phyloP scores from a whole-genome alignment of 2,888 invertebrate genomes.

The Synergus gifuensis region DNA sequence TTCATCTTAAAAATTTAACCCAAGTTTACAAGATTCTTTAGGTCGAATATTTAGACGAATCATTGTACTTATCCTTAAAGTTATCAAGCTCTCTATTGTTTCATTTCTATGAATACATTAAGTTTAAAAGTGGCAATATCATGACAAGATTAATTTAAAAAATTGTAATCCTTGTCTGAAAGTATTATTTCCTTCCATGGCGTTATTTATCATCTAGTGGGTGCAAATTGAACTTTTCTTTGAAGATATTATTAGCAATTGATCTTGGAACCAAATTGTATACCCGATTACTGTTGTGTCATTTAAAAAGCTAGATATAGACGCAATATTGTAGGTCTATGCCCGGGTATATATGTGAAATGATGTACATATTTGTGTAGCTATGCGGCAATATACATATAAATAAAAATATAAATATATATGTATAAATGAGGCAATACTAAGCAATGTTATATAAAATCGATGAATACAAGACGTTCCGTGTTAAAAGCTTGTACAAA shows the following conservation, averaged over 20 bases:
- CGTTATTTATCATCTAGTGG: conserved; percentile 11
- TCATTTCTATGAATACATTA: neutral
- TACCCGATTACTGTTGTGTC: conserved; percentile 29
- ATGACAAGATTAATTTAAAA: conserved; percentile 16
- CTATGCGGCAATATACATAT: conserved; percentile 40
- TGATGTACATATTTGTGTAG: conserved; percentile 41
- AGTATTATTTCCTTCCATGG: conserved; percentile 12
- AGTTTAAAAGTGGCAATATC: neutral
- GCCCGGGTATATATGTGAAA: conserved; percentile 34
- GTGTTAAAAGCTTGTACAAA: conserved; percentile 61
- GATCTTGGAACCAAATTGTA: conserved; percentile 33
- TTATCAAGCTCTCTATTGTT: conserved; percentile 27
- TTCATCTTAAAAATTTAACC: neutral
- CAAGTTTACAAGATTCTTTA: neutral
- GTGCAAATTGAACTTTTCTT: conserved; percentile 10
- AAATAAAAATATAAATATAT: conserved; percentile 44
- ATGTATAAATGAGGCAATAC: conserved; percentile 34
- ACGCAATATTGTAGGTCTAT: conserved; percentile 10
- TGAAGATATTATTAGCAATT: conserved; percentile 31
- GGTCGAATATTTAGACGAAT: neutral
- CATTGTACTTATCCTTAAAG: conserved; percentile 23
- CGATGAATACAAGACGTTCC: conserved; percentile 48
- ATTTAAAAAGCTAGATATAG: conserved; percentile 22
- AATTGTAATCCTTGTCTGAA: neutral
- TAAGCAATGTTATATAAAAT: conserved; percentile 46